Conservation (phyloP, 2,888 invertebrate genomes). For the Busseola fusca region DNA sequence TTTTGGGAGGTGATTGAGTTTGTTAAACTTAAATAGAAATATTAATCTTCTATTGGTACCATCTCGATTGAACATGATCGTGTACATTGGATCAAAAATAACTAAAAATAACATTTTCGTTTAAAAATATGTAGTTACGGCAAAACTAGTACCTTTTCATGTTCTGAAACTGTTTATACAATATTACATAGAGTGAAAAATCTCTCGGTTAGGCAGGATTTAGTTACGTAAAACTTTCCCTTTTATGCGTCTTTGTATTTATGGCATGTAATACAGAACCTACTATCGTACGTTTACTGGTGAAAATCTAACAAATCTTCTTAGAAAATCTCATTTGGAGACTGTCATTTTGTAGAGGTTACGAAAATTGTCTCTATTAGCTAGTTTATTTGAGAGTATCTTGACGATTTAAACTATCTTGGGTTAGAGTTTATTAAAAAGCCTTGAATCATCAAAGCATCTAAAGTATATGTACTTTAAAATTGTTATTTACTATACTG, state of each 20-base stretch:
- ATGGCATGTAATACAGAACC: slow-evolving; percentile 13
- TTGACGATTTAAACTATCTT: not conserved
- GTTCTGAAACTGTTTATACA: not conserved
- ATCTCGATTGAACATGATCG: not conserved
- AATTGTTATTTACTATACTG: not conserved
- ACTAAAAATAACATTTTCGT: not conserved
- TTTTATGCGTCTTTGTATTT: slow-evolving; percentile 14
- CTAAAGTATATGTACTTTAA: not conserved
- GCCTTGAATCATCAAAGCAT: not conserved
- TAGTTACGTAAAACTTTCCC: slow-evolving; percentile 6
- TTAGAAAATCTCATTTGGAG: not conserved
- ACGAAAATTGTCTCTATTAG: not conserved
- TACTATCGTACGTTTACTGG: not conserved
- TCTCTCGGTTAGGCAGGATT: slow-evolving; percentile 1
- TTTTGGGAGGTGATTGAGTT: not conserved
- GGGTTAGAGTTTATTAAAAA: not conserved
- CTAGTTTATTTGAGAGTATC: not conserved
- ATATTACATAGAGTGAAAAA: slow-evolving; percentile 4
- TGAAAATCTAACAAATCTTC: slow-evolving; percentile 11
- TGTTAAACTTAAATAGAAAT: not conserved
- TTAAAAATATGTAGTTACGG: not conserved
- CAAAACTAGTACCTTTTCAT: not conserved
- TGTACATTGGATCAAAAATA: not conserved
- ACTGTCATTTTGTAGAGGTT: not conserved
- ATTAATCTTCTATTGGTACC: not conserved